These are phyloP conservation scores for Zosterops japonicus DNA, from an alignment of 2,113 vertebrate genomes.

Conservation along the genomic window DNA sequence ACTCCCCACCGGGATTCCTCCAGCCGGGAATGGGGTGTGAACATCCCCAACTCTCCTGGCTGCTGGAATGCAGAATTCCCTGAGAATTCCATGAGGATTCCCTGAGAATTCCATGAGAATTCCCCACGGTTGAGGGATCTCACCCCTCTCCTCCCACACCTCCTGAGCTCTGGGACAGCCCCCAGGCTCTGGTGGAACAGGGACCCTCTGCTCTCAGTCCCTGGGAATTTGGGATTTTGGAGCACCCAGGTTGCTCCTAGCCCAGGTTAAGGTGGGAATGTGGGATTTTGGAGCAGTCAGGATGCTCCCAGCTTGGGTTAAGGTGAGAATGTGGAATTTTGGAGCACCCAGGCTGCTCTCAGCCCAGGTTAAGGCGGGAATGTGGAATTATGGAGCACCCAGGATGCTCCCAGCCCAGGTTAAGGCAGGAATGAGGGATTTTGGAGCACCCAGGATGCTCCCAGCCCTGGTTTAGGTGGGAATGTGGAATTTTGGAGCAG, in stretches of 20 bases:
- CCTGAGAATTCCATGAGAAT: too few species aligned
- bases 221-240: too few species aligned
- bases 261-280: too few species aligned
- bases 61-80: not conserved
- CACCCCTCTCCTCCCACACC: too few species aligned
- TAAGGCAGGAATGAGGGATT: not conserved
- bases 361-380: not conserved
- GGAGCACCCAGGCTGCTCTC: not conserved
- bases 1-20: not conserved
- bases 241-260: too few species aligned
- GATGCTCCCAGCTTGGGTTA: not conserved
- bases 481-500: too few species aligned
- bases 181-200: too few species aligned
- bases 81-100: not conserved
- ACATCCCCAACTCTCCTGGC: not conserved
- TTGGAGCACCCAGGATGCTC: too few species aligned
- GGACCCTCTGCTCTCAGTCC: accelerated
- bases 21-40: not conserved
- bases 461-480: too few species aligned
- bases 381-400: not conserved
- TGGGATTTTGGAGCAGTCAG: too few species aligned
- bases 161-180: too few species aligned
- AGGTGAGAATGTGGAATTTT: not conserved
- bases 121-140: too few species aligned
- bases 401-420: not conserved